Percentiles rank a stretch among this genome's conserved stretches.
Evolutionary conservation across 2,797 vertebrate species (phyloP).

Genomic region (Discoglossus pictus): DNA sequence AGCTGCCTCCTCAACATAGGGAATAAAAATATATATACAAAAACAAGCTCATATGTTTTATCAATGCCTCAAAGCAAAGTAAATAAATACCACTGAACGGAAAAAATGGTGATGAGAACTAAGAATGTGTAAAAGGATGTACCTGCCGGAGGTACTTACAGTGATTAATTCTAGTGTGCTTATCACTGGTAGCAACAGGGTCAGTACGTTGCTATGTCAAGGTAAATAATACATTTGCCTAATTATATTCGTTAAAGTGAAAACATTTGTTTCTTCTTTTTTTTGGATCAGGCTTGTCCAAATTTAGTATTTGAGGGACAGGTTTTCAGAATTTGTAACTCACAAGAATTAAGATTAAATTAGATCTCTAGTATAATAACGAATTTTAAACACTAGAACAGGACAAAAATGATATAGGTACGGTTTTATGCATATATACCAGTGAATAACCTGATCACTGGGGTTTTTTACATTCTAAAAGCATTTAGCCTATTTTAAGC

Average conservation of each 20-base stretch:
- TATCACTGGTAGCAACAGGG: constrained; percentile 48
- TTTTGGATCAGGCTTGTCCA: no score
- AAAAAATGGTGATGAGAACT: constrained; percentile 21
- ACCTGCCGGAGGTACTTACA: constrained; percentile 40
- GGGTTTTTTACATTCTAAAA: no score
- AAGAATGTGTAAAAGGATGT: constrained; percentile 25
- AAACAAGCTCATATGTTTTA: neutral
- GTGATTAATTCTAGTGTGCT: constrained; percentile 43
- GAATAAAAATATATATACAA: neutral
- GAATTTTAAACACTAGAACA: no score
- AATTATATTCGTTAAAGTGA: constrained; percentile 35
- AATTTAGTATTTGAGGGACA: no score
- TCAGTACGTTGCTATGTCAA: constrained; percentile 41
- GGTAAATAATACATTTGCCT: constrained; percentile 47
- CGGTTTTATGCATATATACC: no score
- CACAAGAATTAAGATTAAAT: no score
- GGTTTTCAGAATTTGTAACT: no score
- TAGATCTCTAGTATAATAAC: no score
- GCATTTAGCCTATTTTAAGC: no score
- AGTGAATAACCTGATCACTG: no score
- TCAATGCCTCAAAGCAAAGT: neutral
- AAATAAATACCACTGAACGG: neutral
- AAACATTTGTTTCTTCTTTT: no score
- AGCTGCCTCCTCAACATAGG: neutral
- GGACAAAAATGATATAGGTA: no score